Evolutionary conservation across 2,113 vertebrate genomes (phyloP).

Genomic region (Felis chaus): DNA sequence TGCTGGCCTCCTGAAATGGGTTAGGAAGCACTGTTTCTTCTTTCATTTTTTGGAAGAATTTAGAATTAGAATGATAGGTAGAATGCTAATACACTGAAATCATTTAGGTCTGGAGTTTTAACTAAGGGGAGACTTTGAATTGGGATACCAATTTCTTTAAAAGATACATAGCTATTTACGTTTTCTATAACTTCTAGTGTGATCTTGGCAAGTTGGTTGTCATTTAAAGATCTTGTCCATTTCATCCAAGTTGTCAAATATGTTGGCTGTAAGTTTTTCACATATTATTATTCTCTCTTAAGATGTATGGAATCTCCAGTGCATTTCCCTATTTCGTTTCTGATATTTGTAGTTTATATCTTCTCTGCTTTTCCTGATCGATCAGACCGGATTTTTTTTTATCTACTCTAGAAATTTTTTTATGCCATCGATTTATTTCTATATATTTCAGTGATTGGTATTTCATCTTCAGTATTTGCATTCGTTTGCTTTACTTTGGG

Average conservation of each 20-base stretch:
- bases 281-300: background rate
- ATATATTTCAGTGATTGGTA: background rate
- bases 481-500: background rate
- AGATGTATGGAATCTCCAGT: background rate
- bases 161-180: background rate
- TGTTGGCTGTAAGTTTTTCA: background rate
- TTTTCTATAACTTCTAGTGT: background rate
- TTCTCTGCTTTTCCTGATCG: background rate
- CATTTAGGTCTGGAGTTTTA: background rate
- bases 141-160: background rate
- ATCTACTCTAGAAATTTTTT: background rate
- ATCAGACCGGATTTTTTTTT: background rate
- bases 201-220: background rate
- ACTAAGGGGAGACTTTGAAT: background rate
- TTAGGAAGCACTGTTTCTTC: background rate
- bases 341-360: background rate
- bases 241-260: background rate
- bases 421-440: background rate
- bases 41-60: background rate
- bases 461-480: background rate
- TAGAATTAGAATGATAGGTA: background rate
- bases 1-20: background rate
- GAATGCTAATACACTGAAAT: background rate
- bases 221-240: background rate
- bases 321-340: background rate